Evolutionary conservation across 2,113 vertebrate species (phyloP), one percentile per base, ranked within the genome.

Genomic region (Turnix velox): DNA sequence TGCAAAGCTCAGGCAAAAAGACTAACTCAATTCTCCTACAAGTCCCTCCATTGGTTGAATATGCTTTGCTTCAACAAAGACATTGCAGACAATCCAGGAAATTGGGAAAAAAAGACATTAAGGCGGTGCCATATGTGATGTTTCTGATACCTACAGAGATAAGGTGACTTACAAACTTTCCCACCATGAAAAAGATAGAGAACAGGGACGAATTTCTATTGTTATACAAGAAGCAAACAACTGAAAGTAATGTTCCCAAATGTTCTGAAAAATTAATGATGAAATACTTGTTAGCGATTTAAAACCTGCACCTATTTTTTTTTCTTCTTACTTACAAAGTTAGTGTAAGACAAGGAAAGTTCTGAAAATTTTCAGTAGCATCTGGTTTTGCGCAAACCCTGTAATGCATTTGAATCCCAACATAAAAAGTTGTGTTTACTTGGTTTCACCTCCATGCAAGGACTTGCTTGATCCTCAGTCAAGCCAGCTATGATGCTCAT

Each of bases 11-110:
- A 54, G 49, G 81, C 75, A 58, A 67, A 91, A 78, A 91, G 45
- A 84, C 73, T 85, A 58, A 94, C 89, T 92, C 90, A 68, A 71
- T 28, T 76, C 55, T 68, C 68, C 85, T 72, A 87, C 62, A 92
- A 89, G 84, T 31, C 12, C 61, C 81, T 92, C 67, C 62, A 58
- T 49, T 11, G 15, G 54, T 19, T 68, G 54, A 94, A 76, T 65
- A 76, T 0, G 1, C 25, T 95, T 76, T 87, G 7, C 54, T 89
- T 91, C 75, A 72, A 85, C 71, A 91, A 73, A 92, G 71, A 76
- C 49, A 68, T 42, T 79, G 62, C 49, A 73, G 42, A 42, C 49
- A 87, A 91, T 85, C 71, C 90, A 95, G 94, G 92, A 95, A 95
- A 93, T 91, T 90, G 63, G 59, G 37, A 27, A 71, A 81, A 39